Evolutionary conservation across 2,888 invertebrate species (phyloP).

Genomic region (Pachycephus smyrnensis): DNA sequence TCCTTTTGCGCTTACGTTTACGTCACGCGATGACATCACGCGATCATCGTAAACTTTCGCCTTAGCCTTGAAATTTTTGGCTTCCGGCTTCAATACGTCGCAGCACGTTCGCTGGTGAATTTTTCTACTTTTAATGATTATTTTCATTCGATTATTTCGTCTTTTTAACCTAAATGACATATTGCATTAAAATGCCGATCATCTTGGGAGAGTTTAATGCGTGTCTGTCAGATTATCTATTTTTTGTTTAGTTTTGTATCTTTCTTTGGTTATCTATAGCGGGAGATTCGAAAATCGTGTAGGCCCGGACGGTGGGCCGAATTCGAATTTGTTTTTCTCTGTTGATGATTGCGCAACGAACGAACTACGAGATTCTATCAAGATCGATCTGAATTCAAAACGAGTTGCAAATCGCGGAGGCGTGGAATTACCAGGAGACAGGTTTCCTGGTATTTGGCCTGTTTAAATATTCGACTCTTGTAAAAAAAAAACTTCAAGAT

Average conservation of each 20-base stretch:
- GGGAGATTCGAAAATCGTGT: neutral
- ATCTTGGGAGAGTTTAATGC: neutral
- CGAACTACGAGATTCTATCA: neutral
- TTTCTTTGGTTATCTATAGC: neutral
- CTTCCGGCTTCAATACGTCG: neutral
- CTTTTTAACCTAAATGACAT: neutral
- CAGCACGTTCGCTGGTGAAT: neutral
- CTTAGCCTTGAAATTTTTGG: neutral
- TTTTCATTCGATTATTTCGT: neutral
- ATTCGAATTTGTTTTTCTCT: neutral
- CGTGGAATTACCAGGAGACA: neutral
- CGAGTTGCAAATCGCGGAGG: neutral
- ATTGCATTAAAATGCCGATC: neutral
- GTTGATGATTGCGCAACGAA: neutral
- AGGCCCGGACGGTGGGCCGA: neutral
- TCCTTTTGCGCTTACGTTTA: neutral
- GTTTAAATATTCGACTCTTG: neutral
- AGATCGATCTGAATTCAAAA: neutral
- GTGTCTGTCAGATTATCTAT: neutral
- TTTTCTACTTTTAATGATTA: neutral
- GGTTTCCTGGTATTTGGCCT: neutral
- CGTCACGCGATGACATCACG: neutral
- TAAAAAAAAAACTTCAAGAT: neutral
- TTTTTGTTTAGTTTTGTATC: no score
- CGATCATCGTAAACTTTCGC: neutral